Base-by-base conservation (phyloP, 2,113 vertebrate species). In the Pampusana beccarii region DNA sequence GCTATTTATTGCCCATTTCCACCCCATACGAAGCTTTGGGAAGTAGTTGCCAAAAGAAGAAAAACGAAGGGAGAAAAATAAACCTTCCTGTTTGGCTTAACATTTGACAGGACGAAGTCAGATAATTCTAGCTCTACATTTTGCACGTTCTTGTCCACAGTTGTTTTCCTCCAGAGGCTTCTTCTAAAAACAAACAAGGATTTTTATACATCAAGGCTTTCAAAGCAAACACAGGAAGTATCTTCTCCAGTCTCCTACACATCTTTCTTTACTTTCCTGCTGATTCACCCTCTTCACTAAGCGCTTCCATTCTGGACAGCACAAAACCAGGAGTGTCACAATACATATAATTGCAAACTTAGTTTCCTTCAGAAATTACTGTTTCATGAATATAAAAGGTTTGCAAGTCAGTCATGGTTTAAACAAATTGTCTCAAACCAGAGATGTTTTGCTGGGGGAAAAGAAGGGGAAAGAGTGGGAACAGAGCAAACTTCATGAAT, bases 1-100 rank as follows among this genome's bases (percentile, higher is more conserved):
- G 95, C 97, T 98, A 98, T 98, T 98, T 98, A 98, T 98, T 98
- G 96, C 98, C 98, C 94, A 81, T 95, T 97, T 98, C 98, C 97
- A 97, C 97, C 97, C 88, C 97, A 88, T 91, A 97, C 97, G 97
- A 98, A 98, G 98, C 96, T 92, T 91, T 87, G 86, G 95, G 97
- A 98, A 97, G 92, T 86, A 96, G 97, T 95, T 94, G 97, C 97
- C 96, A 95, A 93, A 86, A 95, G 34, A 56, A 90, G 84, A 70
- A 87, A 83, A 93, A 38, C n/a, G 46, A 97, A 95, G 61, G 74
- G 73, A 96, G 91, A 92, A 94, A 91, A 95, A 93, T 60, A 94
- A 86, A 92, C 94, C 93, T 97, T 98, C 98, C 97, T 96, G 95
- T 97, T 97, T 82, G 94, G 95, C 92, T 97, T 97, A 98, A 96